Evolutionary conservation across 1,140 invertebrate genomes (phyloP).

Genomic region (Plectrocnemia conspersa): DNA sequence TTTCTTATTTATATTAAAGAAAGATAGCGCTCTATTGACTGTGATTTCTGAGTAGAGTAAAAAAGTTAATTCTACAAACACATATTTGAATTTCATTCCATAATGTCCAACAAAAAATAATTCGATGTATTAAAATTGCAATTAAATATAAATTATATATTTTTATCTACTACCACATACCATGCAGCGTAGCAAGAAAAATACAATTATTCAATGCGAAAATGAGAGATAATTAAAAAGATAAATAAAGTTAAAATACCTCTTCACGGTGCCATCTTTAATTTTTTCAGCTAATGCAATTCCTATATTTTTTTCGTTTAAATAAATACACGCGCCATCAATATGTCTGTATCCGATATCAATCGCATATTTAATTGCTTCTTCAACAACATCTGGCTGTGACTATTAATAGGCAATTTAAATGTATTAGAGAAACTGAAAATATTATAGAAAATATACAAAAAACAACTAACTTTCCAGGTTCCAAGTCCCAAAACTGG

Average conservation of each 20-base stretch:
- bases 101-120: background rate
- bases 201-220: background rate
- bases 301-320: slow-evolving; percentile 80
- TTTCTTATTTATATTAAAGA: too few species aligned
- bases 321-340: slow-evolving; percentile 78
- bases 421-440: too few species aligned
- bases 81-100: background rate
- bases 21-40: too few species aligned
- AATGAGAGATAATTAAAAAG: background rate
- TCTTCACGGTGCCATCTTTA: slow-evolving; percentile 61
- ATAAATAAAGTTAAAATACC: slow-evolving; percentile 39
- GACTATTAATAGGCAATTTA: slow-evolving; percentile 57
- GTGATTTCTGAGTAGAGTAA: too few species aligned
- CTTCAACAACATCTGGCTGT: slow-evolving; percentile 61
- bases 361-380: slow-evolving; percentile 70
- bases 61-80: background rate
- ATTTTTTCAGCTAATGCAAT: slow-evolving; percentile 66
- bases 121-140: background rate
- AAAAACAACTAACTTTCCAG: slow-evolving; percentile 56
- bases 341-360: slow-evolving; percentile 82
- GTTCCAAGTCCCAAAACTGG: slow-evolving; percentile 67
- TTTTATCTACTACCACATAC: background rate
- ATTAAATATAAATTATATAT: background rate
- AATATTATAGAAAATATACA: too few species aligned
- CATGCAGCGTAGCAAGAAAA: background rate